Base-by-base conservation (phyloP, 2,888 invertebrate genomes). In the Papilio elwesi region DNA sequence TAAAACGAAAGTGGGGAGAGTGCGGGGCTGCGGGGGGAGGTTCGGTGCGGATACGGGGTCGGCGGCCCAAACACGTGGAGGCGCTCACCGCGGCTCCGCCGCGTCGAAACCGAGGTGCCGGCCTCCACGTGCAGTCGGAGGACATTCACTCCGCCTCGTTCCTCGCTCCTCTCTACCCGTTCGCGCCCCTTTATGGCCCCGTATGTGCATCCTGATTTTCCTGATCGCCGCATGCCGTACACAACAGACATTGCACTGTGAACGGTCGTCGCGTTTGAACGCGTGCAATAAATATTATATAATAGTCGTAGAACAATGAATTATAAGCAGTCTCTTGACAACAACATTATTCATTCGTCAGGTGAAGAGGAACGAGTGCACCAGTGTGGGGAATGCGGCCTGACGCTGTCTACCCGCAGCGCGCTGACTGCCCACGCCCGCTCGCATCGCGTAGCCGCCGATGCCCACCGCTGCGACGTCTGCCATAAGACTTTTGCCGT, bases 401-500 rank as follows among this genome's bases (percentile, higher is more conserved):
- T 97, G 90, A 95, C 94, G 74, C 96, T 97, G 82, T 95, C 96
- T 63, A 96, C 96, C 80, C 96, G 96, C 84, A 96, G 95, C 85
- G 95, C 96, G 2, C 95, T 96, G 79, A 97, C 97, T 76, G 96
- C 96, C 81, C 97, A 97, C 87, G 95, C 95, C 52, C 91, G 89
- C 59, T 91, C 92, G 70, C 91, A 91, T 75, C 88, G 90, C 74
- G 85, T 85, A 57, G 85, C 90, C 68, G 89, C 90, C 83, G 97
- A 97, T 90, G 97, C 97, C 36, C 98, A 98, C 90, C 96, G 96
- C 77, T 98, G 98, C 90, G 97, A 98, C 90, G 97, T 97, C 79
- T 98, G 98, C 88, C 96, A 97, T 80, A 98, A 98, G 88, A 97
- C 97, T 13, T 98, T 98, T 87, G 97, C 98, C 57, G 98, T 98